Base-by-base conservation (phyloP, 2,888 invertebrate genomes). In the Ormia ochracea region DNA sequence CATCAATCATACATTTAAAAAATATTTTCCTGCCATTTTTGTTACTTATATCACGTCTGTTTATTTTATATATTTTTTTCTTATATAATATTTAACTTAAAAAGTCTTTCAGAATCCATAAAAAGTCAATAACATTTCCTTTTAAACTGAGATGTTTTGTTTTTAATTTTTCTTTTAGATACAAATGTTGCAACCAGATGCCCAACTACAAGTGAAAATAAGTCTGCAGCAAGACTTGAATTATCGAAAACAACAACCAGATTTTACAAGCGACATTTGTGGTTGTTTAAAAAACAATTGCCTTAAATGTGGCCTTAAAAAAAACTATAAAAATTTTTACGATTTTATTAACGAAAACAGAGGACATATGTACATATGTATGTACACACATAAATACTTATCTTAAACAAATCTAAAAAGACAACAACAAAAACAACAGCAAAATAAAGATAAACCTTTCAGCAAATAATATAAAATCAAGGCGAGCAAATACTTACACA, bases 211-310 rank as follows among this genome's bases (percentile, higher is more conserved):
- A 83, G 83, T 84, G 65, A 83, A 86, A 85, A 87, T 86, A 87
- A 87, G 86, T 87, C 87, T 85, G 82, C 86, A 87, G 82, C 86
- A 87, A 85, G 88, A 87, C 86, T 86, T 87, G 82, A 87, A 87
- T 86, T 88, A 87, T 86, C 84, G 83, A 84, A 85, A 85, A 59
- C 79, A 78, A 28, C 78, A 76, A 61, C 78, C 73, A 77, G 73
- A 77, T 81, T 80, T 80, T 76, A 48, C 56, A 61, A 75, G 61
- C 65, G 75, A 66, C 81, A 69, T 59, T 75, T 69, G 63, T 68
- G 48, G 74, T 70, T 61, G 59, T 78, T 69, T 59, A 17, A 59
- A 48, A 74, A 66, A 59, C 69, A 75, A 75, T 75, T 79, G 70
- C 65, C 70, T 75, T 58, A 73, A 78, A 81, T 73, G 77, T 77